Conservation (phyloP, 2,797 vertebrate species). For the Gambelia wislizenii region DNA sequence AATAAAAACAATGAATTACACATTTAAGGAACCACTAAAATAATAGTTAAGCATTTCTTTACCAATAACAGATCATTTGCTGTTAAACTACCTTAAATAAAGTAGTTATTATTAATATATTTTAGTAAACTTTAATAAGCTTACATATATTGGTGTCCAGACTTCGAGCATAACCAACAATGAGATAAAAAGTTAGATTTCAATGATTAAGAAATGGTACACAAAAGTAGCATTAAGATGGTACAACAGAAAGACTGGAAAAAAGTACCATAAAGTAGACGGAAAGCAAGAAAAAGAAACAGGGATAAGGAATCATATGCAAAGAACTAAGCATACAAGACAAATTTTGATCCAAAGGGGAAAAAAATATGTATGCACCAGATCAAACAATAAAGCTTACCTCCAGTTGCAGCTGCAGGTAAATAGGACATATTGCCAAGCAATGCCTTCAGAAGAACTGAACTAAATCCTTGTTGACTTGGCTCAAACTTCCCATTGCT, state of each 20-base stretch:
- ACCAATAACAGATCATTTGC: neutral
- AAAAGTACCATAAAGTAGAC: neutral
- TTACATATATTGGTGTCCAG: neutral
- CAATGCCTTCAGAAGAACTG: conserved; percentile 92
- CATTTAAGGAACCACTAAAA: neutral
- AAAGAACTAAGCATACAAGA: neutral
- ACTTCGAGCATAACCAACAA: neutral
- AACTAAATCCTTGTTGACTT: conserved; percentile 92
- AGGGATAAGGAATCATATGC: neutral
- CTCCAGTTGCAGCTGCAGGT: conserved; percentile 96
- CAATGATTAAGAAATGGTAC: neutral
- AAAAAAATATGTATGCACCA: neutral
- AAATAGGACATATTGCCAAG: conserved; percentile 96
- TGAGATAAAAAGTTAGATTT: neutral
- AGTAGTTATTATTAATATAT: neutral
- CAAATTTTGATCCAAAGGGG: neutral
- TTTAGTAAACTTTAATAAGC: neutral
- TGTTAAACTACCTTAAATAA: neutral
- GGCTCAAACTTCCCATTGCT: conserved; percentile 97
- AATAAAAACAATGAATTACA: neutral
- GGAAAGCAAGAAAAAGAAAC: neutral
- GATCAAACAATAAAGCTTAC: conserved; percentile 76
- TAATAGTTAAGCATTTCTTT: neutral
- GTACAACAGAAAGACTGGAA: neutral
- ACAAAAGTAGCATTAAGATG: neutral